These are phyloP conservation scores for Lithophane leautieri DNA, from an alignment of 2,888 invertebrate genomes.

Conservation along the genomic window DNA sequence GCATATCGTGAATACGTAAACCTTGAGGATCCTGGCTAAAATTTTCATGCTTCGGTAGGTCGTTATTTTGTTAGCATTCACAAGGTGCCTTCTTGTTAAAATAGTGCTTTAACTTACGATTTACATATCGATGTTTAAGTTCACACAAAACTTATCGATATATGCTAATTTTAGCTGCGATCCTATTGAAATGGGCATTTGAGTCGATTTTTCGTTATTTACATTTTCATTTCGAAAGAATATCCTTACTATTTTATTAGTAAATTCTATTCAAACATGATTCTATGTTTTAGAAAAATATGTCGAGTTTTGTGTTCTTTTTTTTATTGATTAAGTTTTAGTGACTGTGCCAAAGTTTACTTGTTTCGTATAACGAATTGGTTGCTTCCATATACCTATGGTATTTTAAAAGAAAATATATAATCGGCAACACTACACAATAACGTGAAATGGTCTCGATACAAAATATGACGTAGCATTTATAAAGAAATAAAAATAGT, in stretches of 20 bases:
- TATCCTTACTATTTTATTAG: constrained; percentile 7
- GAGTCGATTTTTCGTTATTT: constrained; percentile 65
- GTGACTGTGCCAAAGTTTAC: constrained; percentile 64
- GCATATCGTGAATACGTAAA: constrained; percentile 73
- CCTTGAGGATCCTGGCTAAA: constrained; percentile 68
- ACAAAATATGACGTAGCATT: constrained; percentile 72
- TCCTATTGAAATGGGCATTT: constrained; percentile 59
- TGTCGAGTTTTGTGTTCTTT: constrained; percentile 42
- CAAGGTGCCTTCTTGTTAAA: constrained; percentile 69
- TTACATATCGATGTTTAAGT: constrained; percentile 53
- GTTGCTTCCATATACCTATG: constrained; percentile 40
- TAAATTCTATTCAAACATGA: constrained; percentile 3
- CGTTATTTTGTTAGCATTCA: constrained; percentile 59
- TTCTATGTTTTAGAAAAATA: constrained; percentile 32
- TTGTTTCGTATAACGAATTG: constrained; percentile 51
- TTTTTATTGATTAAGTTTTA: constrained; percentile 32
- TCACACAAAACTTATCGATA: constrained; percentile 62
- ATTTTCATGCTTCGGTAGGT: constrained; percentile 66
- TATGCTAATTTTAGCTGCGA: constrained; percentile 70
- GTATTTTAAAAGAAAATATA: constrained; percentile 49
- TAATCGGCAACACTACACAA: constrained; percentile 52
- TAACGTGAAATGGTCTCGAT: constrained; percentile 67
- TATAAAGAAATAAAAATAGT: constrained; percentile 68
- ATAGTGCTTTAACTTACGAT: constrained; percentile 58
- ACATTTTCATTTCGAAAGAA: constrained; percentile 20